Percentiles rank a stretch among this genome's conserved stretches.
Evolutionary conservation across 2,888 invertebrate genomes (phyloP).

Genomic region (Pristionchus arcanus): DNA sequence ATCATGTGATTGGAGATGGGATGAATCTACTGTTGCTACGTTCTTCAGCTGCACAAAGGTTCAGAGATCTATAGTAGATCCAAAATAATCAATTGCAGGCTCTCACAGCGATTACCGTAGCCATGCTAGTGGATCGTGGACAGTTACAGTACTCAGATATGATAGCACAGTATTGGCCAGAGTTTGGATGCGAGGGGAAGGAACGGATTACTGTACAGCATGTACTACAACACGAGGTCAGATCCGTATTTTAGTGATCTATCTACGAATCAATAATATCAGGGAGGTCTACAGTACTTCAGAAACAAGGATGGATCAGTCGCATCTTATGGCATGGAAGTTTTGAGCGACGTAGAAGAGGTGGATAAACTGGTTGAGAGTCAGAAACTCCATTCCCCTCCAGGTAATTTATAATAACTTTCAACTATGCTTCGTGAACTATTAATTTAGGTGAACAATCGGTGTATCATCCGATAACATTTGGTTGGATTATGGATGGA

Average conservation of each 20-base stretch:
- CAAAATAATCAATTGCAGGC: not conserved
- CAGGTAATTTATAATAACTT: not conserved
- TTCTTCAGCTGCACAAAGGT: constrained; percentile 50
- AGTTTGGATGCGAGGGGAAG: constrained; percentile 80
- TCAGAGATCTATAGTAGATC: not conserved
- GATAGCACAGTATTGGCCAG: constrained; percentile 80
- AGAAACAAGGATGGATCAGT: not conserved
- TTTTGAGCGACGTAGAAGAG: not conserved
- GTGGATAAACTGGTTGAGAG: constrained; percentile 13
- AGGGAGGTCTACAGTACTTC: not conserved
- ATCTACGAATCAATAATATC: not conserved
- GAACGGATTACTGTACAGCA: constrained; percentile 77
- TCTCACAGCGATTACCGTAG: constrained; percentile 48
- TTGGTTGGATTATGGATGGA: constrained; percentile 51
- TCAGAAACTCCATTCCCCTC: not conserved
- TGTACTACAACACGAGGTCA: constrained; percentile 26
- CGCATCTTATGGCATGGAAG: not conserved
- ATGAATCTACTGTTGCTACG: constrained; percentile 49
- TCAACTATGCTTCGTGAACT: not conserved
- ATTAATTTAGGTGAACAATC: not conserved
- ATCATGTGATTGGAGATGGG: constrained; percentile 61
- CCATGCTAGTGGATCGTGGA: constrained; percentile 79
- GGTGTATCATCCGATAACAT: constrained; percentile 45
- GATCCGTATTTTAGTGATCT: no score
- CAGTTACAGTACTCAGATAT: constrained; percentile 77